Evolutionary conservation across 2,888 invertebrate species (phyloP), one percentile per base, ranked within the genome.

Genomic region (Bedellia somnulentella): DNA sequence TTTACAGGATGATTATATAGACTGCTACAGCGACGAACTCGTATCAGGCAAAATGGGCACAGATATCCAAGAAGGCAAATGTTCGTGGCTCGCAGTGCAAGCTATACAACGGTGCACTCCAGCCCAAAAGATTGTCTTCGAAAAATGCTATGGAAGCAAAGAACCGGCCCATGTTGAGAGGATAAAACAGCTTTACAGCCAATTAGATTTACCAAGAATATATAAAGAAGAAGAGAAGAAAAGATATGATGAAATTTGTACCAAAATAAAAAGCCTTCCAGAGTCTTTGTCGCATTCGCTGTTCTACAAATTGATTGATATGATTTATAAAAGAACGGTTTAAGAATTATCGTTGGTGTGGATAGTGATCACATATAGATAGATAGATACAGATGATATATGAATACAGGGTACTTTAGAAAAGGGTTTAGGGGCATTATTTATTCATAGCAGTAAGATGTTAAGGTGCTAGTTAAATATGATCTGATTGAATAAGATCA

Each of bases 11-110:
- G 92, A 93, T 54, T 91, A 80, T 56, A 62, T 91, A 23, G 93
- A 94, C 53, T 90, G 89, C 47, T 97, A 85, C 55, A 93, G 92
- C 1, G 83, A 90, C 83, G 91, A 93, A 48, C 29, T 31, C 11
- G 34, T 27, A 25, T 32, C 37, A 2, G 6, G 38, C 13, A 43
- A 41, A 28, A 24, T 5, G 29, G 21, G 33, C 11, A 33, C 35
- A 3, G 35, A 35, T 15, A 35, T 35, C 9, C 29, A 29, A 26
- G 90, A 93, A 45, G 90, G 90, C 27, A 94, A 93, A 61, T 93
- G 93, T 57, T 81, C 89, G 1, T 94, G 93, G 94, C 61, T 91
- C 29, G 80, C 86, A 3, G 86, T 90, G 5, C 82, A 85, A 6
- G 90, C 90, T 17, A 70, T 91, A 38, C 82, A 87, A 52, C 70